These are phyloP conservation scores for Micrastur ruficollis DNA, from an alignment of 2,797 vertebrate species.

Conservation along the genomic window DNA sequence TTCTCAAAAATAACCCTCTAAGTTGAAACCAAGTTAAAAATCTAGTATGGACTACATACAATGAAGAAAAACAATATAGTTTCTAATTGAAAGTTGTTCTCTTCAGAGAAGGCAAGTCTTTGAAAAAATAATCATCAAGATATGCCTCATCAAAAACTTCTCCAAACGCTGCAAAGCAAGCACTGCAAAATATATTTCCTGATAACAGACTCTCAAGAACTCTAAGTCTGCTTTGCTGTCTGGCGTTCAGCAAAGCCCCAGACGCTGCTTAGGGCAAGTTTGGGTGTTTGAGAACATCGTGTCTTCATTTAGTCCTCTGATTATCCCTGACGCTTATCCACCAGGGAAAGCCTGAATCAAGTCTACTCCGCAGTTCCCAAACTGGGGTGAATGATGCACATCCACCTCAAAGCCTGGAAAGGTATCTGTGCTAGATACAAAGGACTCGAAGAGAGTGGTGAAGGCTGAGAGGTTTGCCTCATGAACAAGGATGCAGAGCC, in stretches of 20 bases:
- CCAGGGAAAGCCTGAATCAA: not conserved
- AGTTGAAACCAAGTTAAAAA: not conserved
- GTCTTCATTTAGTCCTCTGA: not conserved
- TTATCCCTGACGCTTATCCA: not conserved
- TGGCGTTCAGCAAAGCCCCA: not conserved
- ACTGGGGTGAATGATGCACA: not conserved
- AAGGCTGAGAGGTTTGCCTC: not conserved
- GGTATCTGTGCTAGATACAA: not conserved
- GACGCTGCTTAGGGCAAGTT: not conserved
- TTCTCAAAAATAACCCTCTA: not conserved
- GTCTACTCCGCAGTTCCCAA: not conserved
- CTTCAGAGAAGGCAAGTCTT: not conserved
- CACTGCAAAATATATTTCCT: not conserved
- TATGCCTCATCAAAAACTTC: not conserved
- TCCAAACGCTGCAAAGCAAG: not conserved
- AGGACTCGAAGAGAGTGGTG: rapidly evolving
- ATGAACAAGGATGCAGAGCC: not conserved
- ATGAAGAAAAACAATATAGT: not conserved
- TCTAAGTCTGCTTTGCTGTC: not conserved
- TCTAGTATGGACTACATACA: not conserved
- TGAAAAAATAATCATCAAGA: not conserved
- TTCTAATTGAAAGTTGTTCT: not conserved
- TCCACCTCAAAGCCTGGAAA: not conserved
- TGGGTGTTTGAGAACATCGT: not conserved
- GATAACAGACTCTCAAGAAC: not conserved